These are phyloP conservation scores for Philereme transversata DNA, from an alignment of 2,888 invertebrate genomes.

Conservation along the genomic window DNA sequence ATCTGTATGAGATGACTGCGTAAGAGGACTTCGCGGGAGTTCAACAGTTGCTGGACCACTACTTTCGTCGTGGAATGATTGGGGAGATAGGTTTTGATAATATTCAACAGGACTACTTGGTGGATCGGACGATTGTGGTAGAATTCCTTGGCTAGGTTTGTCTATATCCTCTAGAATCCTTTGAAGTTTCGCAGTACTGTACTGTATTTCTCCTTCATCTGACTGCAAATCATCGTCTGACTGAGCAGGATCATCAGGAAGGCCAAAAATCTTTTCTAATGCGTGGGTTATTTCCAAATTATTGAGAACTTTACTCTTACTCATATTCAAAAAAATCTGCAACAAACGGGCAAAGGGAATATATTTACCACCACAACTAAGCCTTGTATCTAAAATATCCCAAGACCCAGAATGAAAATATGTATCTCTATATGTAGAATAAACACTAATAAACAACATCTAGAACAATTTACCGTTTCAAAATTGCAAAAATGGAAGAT, in stretches of 20 bases:
- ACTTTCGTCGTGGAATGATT: no score
- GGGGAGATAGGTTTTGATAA: no score
- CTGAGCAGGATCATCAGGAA: not conserved
- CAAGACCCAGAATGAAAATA: not conserved
- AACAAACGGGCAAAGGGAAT: not conserved
- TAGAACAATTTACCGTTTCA: not conserved
- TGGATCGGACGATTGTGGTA: not conserved
- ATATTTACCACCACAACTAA: constrained; percentile 1
- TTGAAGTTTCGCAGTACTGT: not conserved
- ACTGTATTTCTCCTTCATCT: not conserved
- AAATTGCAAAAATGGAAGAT: not conserved
- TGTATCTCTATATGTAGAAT: not conserved
- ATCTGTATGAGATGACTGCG: not conserved
- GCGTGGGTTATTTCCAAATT: not conserved
- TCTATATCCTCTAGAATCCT: not conserved
- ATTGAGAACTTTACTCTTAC: not conserved
- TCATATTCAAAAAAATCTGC: not conserved
- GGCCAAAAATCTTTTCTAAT: not conserved
- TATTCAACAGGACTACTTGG: not conserved
- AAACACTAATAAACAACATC: not conserved
- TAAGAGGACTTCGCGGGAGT: not conserved
- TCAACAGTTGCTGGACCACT: no score
- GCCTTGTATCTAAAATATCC: not conserved
- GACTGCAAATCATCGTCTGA: not conserved
- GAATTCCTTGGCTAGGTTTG: not conserved